These are phyloP conservation scores for Ectobius pallidus DNA, from an alignment of 2,888 invertebrate species.

Conservation along the genomic window DNA sequence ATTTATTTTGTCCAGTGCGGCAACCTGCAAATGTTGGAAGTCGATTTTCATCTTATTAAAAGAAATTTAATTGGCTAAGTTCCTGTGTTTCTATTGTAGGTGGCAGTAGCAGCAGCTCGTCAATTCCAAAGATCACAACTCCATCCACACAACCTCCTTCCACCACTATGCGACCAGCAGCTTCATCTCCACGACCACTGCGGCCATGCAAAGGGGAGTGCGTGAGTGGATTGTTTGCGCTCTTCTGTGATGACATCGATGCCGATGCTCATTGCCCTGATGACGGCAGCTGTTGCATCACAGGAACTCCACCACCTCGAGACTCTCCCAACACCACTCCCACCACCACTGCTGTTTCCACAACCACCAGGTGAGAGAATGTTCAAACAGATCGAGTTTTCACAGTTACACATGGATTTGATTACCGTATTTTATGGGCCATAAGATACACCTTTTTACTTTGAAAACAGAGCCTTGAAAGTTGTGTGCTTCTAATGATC, in stretches of 20 bases:
- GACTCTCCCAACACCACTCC: constrained; percentile 22
- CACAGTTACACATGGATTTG: too few species aligned
- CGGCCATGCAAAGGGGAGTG: constrained; percentile 84
- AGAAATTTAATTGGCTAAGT: too few species aligned
- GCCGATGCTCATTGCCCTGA: constrained; percentile 76
- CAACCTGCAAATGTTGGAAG: too few species aligned
- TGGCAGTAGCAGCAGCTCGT: constrained; percentile 10
- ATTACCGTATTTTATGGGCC: too few species aligned
- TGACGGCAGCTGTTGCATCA: constrained; percentile 81
- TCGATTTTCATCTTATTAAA: too few species aligned
- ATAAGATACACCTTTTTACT: too few species aligned
- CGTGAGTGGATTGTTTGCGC: constrained; percentile 78
- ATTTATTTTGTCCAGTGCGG: too few species aligned
- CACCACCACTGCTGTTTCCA: constrained; percentile 38
- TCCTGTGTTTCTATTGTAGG: background rate
- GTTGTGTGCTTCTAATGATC: too few species aligned
- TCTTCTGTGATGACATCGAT: constrained; percentile 87
- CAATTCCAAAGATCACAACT: constrained; percentile 39
- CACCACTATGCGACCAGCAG: constrained; percentile 46
- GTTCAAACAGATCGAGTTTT: too few species aligned
- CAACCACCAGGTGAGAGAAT: constrained; percentile 47
- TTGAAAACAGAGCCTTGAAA: too few species aligned
- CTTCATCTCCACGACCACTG: constrained; percentile 49
- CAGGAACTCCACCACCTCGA: constrained; percentile 50
- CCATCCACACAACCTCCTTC: constrained; percentile 49